These are phyloP conservation scores for Apodemia duryi DNA, from an alignment of 2,888 invertebrate genomes.

Conservation along the genomic window DNA sequence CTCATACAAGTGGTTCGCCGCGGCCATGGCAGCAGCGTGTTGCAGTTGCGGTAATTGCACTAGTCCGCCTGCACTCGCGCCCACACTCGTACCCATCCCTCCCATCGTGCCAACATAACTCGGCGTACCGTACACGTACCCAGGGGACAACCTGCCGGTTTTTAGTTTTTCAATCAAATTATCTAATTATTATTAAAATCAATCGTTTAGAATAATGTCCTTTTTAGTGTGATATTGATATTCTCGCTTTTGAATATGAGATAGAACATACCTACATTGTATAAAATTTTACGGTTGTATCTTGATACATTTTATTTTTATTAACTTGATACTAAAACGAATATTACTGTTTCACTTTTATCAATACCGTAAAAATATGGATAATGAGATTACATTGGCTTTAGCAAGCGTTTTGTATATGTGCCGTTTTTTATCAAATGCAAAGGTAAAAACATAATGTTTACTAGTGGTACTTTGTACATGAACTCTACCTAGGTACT, in stretches of 20 bases:
- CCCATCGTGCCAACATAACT: slow-evolving; percentile 89
- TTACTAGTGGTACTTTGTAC: background rate
- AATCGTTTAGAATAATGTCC: slow-evolving; percentile 12
- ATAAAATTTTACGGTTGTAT: background rate
- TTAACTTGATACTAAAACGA: slow-evolving; percentile 1
- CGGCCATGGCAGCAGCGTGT: slow-evolving; percentile 87
- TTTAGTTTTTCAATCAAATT: slow-evolving; percentile 6
- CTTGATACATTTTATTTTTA: background rate
- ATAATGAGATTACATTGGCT: background rate
- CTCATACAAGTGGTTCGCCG: slow-evolving; percentile 90
- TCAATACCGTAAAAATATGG: background rate
- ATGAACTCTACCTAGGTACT: background rate
- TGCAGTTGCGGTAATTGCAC: slow-evolving; percentile 85
- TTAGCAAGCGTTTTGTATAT: background rate
- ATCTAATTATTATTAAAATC: slow-evolving; percentile 19
- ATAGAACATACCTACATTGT: too few relatives aligned
- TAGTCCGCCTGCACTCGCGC: slow-evolving; percentile 82
- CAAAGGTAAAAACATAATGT: background rate
- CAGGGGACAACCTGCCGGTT: slow-evolving; percentile 72
- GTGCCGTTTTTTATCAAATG: background rate
- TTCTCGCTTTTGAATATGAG: background rate
- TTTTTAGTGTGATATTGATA: too few relatives aligned
- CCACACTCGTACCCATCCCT: slow-evolving; percentile 66
- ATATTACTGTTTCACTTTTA: background rate
- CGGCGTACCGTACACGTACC: slow-evolving; percentile 87